These are phyloP conservation scores for Pseudonaja textilis DNA, from an alignment of 2,113 vertebrate genomes.

Conservation along the genomic window DNA sequence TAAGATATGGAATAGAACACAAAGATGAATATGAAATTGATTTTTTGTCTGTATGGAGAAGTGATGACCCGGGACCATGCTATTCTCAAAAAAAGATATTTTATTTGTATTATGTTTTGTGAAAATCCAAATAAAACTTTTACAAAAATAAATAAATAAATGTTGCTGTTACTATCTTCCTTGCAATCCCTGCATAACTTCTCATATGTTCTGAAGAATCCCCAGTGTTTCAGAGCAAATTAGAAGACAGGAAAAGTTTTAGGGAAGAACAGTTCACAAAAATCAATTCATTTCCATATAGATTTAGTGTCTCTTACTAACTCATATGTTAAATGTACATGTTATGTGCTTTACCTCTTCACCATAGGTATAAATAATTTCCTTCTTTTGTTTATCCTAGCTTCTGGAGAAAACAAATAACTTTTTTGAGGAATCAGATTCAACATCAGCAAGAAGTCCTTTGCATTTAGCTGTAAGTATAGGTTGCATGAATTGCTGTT, in stretches of 20 bases:
- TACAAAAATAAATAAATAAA: not conserved
- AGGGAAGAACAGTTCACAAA: not conserved
- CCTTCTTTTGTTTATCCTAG: slow-evolving; percentile 65
- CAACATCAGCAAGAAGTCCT: slow-evolving; percentile 81
- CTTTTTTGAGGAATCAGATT: slow-evolving; percentile 78
- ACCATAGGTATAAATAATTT: not conserved
- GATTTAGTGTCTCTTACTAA: not conserved
- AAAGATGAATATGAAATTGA: too few relatives aligned
- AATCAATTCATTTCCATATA: not conserved
- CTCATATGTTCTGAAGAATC: not conserved
- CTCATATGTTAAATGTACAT: not conserved
- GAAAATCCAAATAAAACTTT: too few relatives aligned
- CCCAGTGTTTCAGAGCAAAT: not conserved
- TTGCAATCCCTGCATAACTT: not conserved
- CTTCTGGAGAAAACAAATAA: slow-evolving; percentile 85
- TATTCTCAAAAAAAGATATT: too few relatives aligned
- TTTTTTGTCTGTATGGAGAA: too few relatives aligned
- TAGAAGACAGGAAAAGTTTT: not conserved
- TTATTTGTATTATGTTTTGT: too few relatives aligned
- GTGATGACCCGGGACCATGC: too few relatives aligned
- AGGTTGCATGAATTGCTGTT: not conserved
- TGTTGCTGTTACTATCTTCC: not conserved
- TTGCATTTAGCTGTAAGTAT: slow-evolving; percentile 92
- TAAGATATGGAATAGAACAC: too few relatives aligned
- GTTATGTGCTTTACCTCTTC: not conserved